A percentile compares a stretch with the other conserved stretches of the same genome.
phyloP scores from a whole-genome alignment of 2,797 vertebrate genomes.

The Synaphobranchus kaupii region DNA sequence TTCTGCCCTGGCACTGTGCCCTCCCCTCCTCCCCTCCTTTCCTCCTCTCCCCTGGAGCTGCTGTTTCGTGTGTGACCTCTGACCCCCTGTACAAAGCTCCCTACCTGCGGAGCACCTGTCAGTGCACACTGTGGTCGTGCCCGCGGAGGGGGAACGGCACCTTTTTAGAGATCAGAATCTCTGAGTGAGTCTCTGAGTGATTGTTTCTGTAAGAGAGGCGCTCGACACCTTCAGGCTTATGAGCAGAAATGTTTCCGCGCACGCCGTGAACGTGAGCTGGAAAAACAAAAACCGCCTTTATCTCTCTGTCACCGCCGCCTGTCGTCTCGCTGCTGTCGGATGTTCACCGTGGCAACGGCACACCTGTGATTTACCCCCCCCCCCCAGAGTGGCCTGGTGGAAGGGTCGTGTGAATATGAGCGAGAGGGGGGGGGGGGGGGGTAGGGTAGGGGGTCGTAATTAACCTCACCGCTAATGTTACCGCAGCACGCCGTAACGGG shows the following conservation, averaged over 20 bases:
- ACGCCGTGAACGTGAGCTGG: background rate
- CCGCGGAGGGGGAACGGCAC: too few species aligned
- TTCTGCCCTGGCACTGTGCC: background rate
- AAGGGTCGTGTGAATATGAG: too few species aligned
- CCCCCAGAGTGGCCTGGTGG: too few species aligned
- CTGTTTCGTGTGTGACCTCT: background rate
- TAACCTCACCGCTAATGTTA: background rate
- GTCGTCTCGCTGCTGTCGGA: too few species aligned
- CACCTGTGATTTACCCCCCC: too few species aligned
- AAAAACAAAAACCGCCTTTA: background rate
- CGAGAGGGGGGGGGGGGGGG: too few species aligned
- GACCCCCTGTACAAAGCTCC: background rate
- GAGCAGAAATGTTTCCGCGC: background rate
- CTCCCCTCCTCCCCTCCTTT: background rate
- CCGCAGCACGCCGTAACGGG: background rate
- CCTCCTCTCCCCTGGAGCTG: background rate
- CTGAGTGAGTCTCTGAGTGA: background rate
- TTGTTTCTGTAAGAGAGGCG: background rate
- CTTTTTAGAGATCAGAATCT: too few species aligned
- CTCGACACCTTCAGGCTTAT: background rate
- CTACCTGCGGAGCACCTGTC: background rate
- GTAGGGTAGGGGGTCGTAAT: background rate
- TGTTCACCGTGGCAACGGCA: background rate
- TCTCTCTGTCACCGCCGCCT: background rate
- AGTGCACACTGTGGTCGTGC: too few species aligned